phyloP scores from a whole-genome alignment of 2,113 vertebrate genomes.

The Sphaerodactylus townsendi region DNA sequence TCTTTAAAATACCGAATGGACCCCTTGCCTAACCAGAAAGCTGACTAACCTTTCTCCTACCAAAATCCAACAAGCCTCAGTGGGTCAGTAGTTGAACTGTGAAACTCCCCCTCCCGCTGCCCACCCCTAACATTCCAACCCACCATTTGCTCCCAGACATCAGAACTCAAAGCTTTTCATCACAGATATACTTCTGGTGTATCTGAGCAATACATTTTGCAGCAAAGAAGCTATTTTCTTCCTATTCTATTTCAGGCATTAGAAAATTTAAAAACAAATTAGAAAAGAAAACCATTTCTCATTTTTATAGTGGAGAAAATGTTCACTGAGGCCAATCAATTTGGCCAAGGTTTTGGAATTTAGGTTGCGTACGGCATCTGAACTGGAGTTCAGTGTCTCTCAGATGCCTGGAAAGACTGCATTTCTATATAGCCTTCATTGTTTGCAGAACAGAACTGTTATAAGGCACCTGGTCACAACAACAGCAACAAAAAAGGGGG shows the following conservation, averaged over 20 bases:
- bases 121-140: too few species aligned
- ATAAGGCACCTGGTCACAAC: slow-evolving; percentile 10
- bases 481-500: slow-evolving; percentile 4
- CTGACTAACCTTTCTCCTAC: too few species aligned
- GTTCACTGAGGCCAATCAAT: neutral
- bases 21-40: too few species aligned
- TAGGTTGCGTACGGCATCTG: neutral
- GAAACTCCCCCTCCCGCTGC: too few species aligned
- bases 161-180: too few species aligned
- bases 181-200: neutral
- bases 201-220: neutral
- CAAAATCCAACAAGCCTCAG: too few species aligned
- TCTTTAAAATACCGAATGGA: too few species aligned
- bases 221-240: neutral
- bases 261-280: neutral
- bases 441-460: neutral
- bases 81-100: too few species aligned
- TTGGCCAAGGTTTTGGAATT: neutral
- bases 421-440: neutral
- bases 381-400: neutral
- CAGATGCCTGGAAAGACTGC: neutral
- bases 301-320: neutral
- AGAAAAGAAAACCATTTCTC: neutral
- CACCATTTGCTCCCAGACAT: too few species aligned
- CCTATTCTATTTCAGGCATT: neutral